These are phyloP conservation scores for Leucoma salicis DNA, from an alignment of 2,888 invertebrate genomes.

Conservation along the genomic window DNA sequence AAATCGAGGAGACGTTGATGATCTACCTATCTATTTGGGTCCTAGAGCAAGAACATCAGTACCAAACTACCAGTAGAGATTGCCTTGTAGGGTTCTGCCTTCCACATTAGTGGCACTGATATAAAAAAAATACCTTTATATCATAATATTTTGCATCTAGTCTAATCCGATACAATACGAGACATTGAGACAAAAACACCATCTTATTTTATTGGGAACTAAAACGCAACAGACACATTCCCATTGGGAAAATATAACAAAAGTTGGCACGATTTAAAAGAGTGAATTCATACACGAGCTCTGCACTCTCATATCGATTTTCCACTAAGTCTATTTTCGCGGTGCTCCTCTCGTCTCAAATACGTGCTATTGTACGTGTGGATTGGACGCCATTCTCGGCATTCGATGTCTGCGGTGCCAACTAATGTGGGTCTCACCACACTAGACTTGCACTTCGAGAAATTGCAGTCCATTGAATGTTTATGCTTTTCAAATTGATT, in stretches of 20 bases:
- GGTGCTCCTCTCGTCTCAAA: conserved; percentile 51
- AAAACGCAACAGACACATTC: no score
- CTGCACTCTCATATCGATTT: conserved; percentile 60
- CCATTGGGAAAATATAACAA: conserved; percentile 44
- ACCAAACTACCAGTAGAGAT: no score
- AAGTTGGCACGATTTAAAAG: conserved; percentile 66
- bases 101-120: no score
- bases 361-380: conserved; percentile 49
- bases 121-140: no score
- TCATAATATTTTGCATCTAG: no score
- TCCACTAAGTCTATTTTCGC: conserved; percentile 62
- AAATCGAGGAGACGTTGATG: no score
- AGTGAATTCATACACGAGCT: conserved; percentile 33
- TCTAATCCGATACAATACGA: no score
- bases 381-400: conserved; percentile 26
- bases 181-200: no score
- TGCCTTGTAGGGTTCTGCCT: no score
- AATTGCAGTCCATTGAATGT: conserved; percentile 41
- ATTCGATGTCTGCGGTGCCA: conserved; percentile 13
- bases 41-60: no score
- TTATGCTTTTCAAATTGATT: conserved; percentile 15
- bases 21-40: no score
- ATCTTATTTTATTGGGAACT: no score
- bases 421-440: conserved; percentile 24
- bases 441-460: conserved; percentile 39